Evolutionary conservation across 1,140 invertebrate genomes (phyloP), one percentile per base, ranked within the genome.

Genomic region (Pseudomyrmex gracilis): DNA sequence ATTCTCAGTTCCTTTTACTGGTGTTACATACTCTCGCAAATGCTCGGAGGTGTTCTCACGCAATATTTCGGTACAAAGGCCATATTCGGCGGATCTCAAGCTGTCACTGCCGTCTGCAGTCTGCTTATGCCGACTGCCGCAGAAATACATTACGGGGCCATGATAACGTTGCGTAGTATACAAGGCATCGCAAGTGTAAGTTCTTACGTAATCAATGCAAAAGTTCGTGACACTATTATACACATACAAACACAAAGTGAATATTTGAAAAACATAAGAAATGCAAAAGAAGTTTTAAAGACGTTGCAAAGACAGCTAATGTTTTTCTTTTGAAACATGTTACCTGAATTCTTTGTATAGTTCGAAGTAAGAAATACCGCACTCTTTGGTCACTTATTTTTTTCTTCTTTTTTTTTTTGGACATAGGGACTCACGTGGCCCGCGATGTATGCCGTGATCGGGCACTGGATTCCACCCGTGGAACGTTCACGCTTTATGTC

Each of bases 371-470:
- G 5, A 51, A 64, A 34, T 34, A 34, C 10, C 5, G 43, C 13
- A 58, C 0, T 55, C n/a, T 57, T 57, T 17, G 1, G 2, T 17
- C 20, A 58, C 20, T 78, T 24, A 34, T 24, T 22, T 45, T 13
- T 22, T 20, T 22, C 5, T 78, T 47, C 68, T 22, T 0, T 63
- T 68, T 78, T 22, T 0, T 63, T 57, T 0, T 70, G 45, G 2
- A 47, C 58, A 60, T 88, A 97, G 97, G 97, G 97, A 64, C 95
- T 98, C 47, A 98, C 97, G 2, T 98, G 97, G 96, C 97, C 97
- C 45, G 96, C 97, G 1, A 98, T 98, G 96, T 97, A 98, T 92
- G 96, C 97, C 15, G 95, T 98, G 57, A 97, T 98, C 86, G 96
- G 97, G n/a, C 96, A 96, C 86, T 98, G 97, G 97, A 97, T 97